Conservation (phyloP, 2,888 invertebrate genomes). For the Lithophane semibrunnea region DNA sequence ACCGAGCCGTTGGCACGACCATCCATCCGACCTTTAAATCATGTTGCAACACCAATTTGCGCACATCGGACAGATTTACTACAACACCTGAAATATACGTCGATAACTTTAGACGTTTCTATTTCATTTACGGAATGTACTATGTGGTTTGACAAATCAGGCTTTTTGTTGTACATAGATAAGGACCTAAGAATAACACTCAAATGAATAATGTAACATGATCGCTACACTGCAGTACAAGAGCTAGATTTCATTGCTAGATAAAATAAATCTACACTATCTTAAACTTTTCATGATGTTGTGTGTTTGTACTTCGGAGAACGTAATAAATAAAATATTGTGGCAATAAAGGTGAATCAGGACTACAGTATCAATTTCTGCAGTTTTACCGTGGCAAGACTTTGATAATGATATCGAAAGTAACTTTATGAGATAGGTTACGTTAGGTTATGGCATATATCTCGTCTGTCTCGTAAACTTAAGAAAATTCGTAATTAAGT, state of each 20-base stretch:
- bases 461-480: neutral
- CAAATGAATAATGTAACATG: conserved; percentile 63
- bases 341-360: conserved; percentile 13
- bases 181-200: conserved; percentile 49
- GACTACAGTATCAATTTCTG: conserved; percentile 6
- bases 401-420: neutral
- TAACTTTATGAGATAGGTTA: neutral
- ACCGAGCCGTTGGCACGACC: conserved; percentile 65
- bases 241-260: conserved; percentile 56
- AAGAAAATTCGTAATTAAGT: neutral
- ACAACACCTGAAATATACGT: conserved; percentile 51
- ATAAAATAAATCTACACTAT: conserved; percentile 58
- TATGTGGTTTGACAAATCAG: conserved; percentile 52
- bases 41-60: conserved; percentile 70
- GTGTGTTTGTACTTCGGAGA: conserved; percentile 26
- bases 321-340: conserved; percentile 43
- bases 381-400: conserved; percentile 2
- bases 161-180: conserved; percentile 43
- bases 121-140: conserved; percentile 50
- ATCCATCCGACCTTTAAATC: conserved; percentile 63
- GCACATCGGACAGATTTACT: conserved; percentile 70
- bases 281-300: conserved; percentile 43
- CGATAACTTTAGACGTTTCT: conserved; percentile 45
- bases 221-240: conserved; percentile 50
- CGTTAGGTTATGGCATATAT: neutral